phyloP scores from a whole-genome alignment of 2,113 vertebrate genomes.

The Ardeotis arabs region DNA sequence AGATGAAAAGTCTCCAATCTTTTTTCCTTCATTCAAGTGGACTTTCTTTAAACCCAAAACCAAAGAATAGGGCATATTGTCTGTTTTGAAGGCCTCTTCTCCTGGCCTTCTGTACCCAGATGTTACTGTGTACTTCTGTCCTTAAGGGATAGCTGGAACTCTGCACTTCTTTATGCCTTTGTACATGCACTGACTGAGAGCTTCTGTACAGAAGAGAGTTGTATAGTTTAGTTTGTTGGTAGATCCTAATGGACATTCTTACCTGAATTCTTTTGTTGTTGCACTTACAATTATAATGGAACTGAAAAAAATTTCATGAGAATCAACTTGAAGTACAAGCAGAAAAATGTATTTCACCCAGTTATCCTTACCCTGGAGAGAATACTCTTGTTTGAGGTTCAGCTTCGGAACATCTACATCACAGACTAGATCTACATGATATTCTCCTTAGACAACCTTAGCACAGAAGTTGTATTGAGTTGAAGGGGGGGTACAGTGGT shows the following conservation, averaged over 20 bases:
- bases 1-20: neutral
- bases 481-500: neutral
- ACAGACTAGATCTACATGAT: neutral
- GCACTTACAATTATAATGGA: neutral
- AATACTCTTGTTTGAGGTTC: neutral
- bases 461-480: neutral
- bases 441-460: neutral
- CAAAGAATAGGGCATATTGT: neutral
- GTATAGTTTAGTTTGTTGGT: neutral
- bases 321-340: neutral
- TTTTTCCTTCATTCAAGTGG: neutral
- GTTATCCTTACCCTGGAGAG: neutral
- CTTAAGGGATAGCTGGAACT: neutral
- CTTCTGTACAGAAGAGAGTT: neutral
- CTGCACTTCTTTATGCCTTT: neutral
- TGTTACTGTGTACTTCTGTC: neutral
- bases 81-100: neutral
- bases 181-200: neutral
- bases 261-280: neutral
- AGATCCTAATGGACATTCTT: neutral
- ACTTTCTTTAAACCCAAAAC: neutral
- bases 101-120: neutral
- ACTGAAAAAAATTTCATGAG: neutral
- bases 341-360: neutral
- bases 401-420: neutral